Conservation (phyloP, 2,113 vertebrate species). For the Hymenochirus boettgeri region DNA sequence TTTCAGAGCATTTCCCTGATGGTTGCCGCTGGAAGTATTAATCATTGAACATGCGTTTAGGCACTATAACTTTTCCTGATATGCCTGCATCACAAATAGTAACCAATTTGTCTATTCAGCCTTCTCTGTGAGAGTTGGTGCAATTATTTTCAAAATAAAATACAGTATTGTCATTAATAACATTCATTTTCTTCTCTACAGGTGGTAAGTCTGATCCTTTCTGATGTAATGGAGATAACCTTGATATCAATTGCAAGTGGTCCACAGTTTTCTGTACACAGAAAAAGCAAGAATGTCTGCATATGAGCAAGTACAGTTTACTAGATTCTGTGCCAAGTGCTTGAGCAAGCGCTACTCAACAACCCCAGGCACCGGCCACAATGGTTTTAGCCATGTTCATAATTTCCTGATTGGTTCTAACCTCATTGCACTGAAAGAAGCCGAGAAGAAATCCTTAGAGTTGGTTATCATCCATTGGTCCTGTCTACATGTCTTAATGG, state of each 20-base stretch:
- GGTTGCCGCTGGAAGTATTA: too few species aligned
- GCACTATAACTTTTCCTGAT: too few species aligned
- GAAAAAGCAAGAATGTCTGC: constrained; percentile 69
- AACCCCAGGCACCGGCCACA: constrained; percentile 23
- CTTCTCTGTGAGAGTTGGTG: too few species aligned
- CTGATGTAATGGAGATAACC: constrained; percentile 91
- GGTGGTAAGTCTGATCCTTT: constrained; percentile 90
- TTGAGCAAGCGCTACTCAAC: constrained; percentile 67
- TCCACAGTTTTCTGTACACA: constrained; percentile 76
- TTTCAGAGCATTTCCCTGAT: too few species aligned
- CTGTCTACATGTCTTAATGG: constrained; percentile 77
- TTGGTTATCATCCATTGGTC: constrained; percentile 74
- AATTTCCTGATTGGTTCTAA: constrained; percentile 91
- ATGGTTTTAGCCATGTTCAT: constrained; percentile 56
- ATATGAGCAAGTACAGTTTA: constrained; percentile 70
- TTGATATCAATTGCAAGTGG: constrained; percentile 89
- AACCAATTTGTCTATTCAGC: too few species aligned
- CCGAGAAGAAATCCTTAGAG: constrained; percentile 63
- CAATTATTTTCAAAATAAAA: too few species aligned
- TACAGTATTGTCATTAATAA: too few species aligned
- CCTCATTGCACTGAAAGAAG: constrained; percentile 68
- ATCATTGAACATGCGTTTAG: too few species aligned
- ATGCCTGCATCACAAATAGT: too few species aligned
- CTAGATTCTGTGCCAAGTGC: constrained; percentile 66
- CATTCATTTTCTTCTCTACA: constrained; percentile 53